Evolutionary conservation across 2,888 invertebrate genomes (phyloP), one percentile per base, ranked within the genome.

Genomic region (Ypsolopha sequella): DNA sequence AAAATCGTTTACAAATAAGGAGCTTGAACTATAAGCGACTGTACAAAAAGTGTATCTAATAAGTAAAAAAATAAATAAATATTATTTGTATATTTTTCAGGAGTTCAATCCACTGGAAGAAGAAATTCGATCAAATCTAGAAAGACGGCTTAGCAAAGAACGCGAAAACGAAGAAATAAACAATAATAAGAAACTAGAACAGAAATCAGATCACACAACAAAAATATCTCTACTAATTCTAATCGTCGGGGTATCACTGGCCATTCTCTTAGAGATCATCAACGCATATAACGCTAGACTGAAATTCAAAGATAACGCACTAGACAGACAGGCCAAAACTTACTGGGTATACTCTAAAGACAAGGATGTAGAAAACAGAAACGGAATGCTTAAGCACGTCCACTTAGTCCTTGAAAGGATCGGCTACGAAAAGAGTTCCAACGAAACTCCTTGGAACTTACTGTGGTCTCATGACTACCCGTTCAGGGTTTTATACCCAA

Each of bases 381-480:
- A 89, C 44, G 93, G 93, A 0, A 88, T 94, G 59, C 80, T 96
- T 52, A 90, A 89, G 64, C 97, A 98, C 75, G 94, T 99, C 0
- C 90, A 92, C 64, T 84, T 89, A 36, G 92, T 96, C 1, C 87
- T 99, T 55, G 86, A 92, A 7, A 86, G 92, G 56, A 72, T 95
- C 10, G 97, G 96, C 0, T 97, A 92, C 63, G 76, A 88, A 52
- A 88, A 90, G 57, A 88, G 85, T 0, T 73, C 76, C 0, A 80
- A 89, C 36, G 65, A 80, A 7, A 75, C 88, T 0, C 86, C 92
- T 1, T 98, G 98, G 97, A 91, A 93, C 68, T 84, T 98, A 0
- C 77, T 98, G 8, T 99, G 99, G 98, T 92, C 97, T 0, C 96
- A 98, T 72, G 95, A 96, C 63, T 98, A 95, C 71, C 98, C 98